phyloP scores from a whole-genome alignment of 2,888 invertebrate species.

The Meloe dianella region DNA sequence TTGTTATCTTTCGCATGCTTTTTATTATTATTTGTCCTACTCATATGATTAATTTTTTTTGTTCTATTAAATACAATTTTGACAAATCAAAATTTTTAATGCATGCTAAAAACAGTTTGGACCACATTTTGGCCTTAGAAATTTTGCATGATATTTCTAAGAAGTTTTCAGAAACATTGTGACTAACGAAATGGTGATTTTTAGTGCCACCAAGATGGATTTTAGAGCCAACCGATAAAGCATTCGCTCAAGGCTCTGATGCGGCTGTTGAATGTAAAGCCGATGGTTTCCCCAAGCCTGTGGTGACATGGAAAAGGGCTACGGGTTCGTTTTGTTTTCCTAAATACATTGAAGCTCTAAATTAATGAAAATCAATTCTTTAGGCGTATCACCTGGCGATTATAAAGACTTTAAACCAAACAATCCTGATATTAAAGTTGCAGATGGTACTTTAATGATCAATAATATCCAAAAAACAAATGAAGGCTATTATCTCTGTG shows the following conservation, averaged over 20 bases:
- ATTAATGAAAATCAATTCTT: conserved; percentile 27
- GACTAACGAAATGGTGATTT: conserved; percentile 48
- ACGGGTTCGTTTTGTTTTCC: conserved; percentile 73
- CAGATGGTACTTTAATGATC: conserved; percentile 91
- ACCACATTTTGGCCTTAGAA: background rate
- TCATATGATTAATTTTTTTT: conserved; percentile 44
- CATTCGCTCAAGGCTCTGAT: conserved; percentile 93
- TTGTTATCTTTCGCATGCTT: conserved; percentile 50
- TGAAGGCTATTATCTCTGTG: conserved; percentile 94
- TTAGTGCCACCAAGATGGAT: conserved; percentile 97
- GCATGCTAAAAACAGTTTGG: conserved; percentile 23
- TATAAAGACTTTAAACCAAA: conserved; percentile 91
- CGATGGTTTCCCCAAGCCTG: conserved; percentile 93
- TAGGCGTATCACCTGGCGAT: conserved; percentile 90
- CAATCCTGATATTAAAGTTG: conserved; percentile 89
- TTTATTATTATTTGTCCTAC: conserved; percentile 40
- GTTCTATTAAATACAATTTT: conserved; percentile 21
- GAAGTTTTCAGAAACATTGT: background rate
- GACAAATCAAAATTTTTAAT: conserved; percentile 25
- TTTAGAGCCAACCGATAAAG: conserved; percentile 92
- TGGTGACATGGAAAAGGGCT: conserved; percentile 94
- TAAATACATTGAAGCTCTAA: conserved; percentile 26
- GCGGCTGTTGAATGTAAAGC: conserved; percentile 95
- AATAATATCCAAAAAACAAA: conserved; percentile 91
- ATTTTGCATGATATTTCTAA: background rate